Conservation (phyloP, 2,113 vertebrate species). For the Ptilonorhynchus violaceus region DNA sequence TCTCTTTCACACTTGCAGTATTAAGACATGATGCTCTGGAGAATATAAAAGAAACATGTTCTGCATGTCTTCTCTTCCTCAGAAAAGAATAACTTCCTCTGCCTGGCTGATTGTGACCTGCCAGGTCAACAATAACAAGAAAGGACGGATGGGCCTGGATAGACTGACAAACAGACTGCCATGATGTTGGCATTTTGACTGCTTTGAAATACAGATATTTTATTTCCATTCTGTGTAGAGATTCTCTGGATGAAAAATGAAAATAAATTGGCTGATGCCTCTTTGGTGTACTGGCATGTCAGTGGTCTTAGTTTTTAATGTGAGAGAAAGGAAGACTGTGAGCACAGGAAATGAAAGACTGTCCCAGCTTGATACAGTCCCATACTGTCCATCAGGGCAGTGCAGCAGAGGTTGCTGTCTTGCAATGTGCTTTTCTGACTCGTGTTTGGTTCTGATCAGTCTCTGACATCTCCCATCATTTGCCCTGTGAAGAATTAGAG, state of each 20-base stretch:
- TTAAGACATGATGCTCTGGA: not conserved
- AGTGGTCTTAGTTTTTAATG: not conserved
- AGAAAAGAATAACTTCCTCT: not conserved
- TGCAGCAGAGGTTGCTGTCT: not conserved
- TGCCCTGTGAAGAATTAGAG: not conserved
- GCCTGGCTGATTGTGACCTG: not conserved
- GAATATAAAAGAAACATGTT: not conserved
- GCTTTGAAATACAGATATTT: not conserved
- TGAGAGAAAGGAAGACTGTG: not conserved
- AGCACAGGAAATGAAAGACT: not conserved
- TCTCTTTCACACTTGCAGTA: rapidly evolving
- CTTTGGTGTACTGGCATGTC: not conserved
- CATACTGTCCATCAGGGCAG: not conserved
- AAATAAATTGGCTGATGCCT: not conserved
- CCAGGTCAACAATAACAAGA: not conserved
- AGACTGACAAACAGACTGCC: not conserved
- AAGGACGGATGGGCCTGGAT: not conserved
- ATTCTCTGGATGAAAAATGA: not conserved
- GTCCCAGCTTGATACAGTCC: not conserved
- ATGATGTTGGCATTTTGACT: not conserved
- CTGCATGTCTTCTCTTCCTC: not conserved
- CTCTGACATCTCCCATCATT: not conserved
- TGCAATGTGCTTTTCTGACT: not conserved
- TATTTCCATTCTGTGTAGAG: not conserved
- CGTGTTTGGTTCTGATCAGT: not conserved